These are phyloP conservation scores for Takifugu ocellatus DNA, from an alignment of 2,797 vertebrate species.

Conservation along the genomic window DNA sequence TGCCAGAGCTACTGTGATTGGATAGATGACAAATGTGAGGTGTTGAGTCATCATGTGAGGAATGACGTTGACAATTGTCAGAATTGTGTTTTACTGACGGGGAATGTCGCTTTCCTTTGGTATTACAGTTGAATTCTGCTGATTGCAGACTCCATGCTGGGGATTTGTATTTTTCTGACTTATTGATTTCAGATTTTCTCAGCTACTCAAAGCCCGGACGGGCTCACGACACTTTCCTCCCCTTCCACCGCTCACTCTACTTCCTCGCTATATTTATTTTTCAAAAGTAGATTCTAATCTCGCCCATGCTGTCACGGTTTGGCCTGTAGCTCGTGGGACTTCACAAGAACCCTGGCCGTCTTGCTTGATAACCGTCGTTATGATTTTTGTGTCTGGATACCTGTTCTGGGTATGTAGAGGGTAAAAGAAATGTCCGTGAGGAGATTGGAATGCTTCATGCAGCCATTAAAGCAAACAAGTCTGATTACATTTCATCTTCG, in stretches of 20 bases:
- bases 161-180: slow-evolving; percentile 11
- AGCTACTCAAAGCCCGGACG: slow-evolving; percentile 19
- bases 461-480: slow-evolving; percentile 8
- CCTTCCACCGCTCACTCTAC: slow-evolving; percentile 1
- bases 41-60: slow-evolving; percentile 30
- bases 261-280: slow-evolving; percentile 32
- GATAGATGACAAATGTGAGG: slow-evolving; percentile 26
- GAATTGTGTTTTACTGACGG: slow-evolving; percentile 17
- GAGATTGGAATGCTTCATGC: slow-evolving; percentile 65
- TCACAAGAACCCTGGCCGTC: slow-evolving; percentile 38
- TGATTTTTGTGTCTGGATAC: slow-evolving; percentile 72
- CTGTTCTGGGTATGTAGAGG: slow-evolving; percentile 72
- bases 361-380: slow-evolving; percentile 64
- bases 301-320: slow-evolving; percentile 33
- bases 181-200: slow-evolving; percentile 31
- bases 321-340: slow-evolving; percentile 44
- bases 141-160: slow-evolving; percentile 6
- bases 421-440: slow-evolving; percentile 50
- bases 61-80: slow-evolving; percentile 17
- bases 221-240: slow-evolving; percentile 31
- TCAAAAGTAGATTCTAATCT: slow-evolving; percentile 55
- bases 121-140: slow-evolving; percentile 21
- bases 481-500: slow-evolving; percentile 18
- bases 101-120: slow-evolving; percentile 13
- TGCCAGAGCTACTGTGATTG: slow-evolving; percentile 10